Conservation (phyloP, 2,113 vertebrate genomes). For the Aptenodytes patagonicus region DNA sequence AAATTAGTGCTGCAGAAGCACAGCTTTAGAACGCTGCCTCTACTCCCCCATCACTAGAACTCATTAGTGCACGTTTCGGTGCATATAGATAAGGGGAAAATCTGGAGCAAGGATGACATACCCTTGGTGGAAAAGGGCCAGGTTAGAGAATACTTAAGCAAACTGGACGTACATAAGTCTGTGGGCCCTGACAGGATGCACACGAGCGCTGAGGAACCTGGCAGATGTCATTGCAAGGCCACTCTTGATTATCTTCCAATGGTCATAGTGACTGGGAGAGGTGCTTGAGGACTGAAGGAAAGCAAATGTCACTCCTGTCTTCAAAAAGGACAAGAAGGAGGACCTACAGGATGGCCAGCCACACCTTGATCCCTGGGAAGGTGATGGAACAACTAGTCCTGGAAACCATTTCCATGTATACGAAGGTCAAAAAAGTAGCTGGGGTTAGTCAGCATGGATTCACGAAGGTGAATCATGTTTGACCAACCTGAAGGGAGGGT, state of each 20-base stretch:
- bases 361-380: not conserved
- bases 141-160: not conserved
- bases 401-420: not conserved
- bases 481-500: not conserved
- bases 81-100: not conserved
- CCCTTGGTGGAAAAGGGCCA: not conserved
- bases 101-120: not conserved
- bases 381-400: not conserved
- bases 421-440: not conserved
- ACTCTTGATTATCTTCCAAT: not conserved
- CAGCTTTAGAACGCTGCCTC: not conserved
- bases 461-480: not conserved
- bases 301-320: not conserved
- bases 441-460: not conserved
- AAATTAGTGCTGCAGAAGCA: not conserved
- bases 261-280: not conserved
- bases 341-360: not conserved
- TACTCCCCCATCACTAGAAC: not conserved
- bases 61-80: not conserved
- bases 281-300: not conserved
- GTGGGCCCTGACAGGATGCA: not conserved
- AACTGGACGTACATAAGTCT: rapidly evolving
- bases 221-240: not conserved
- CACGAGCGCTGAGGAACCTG: not conserved
- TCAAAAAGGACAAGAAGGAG: not conserved